These are phyloP conservation scores for Kobus ellipsiprymnus DNA, from an alignment of 2,113 vertebrate species.

Conservation along the genomic window DNA sequence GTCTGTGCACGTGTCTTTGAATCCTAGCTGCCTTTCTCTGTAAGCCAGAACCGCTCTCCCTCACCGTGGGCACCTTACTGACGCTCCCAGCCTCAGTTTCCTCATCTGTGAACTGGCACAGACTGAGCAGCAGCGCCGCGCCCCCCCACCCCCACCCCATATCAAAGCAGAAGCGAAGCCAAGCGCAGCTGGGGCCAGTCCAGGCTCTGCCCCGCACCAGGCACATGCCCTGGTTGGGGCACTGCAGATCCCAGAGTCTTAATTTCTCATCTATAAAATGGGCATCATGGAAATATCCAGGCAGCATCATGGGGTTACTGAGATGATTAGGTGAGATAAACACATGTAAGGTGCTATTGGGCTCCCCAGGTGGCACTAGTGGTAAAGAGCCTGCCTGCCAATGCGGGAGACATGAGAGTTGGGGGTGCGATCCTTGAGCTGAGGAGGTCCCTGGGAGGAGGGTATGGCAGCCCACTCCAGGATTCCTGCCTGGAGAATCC, in stretches of 20 bases:
- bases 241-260: fast-evolving
- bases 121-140: background rate
- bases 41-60: background rate
- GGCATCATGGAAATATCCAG: fast-evolving
- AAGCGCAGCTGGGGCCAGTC: fast-evolving
- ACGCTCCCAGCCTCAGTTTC: background rate
- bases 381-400: background rate
- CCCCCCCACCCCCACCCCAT: too few species aligned
- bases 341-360: fast-evolving
- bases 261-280: background rate
- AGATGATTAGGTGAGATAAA: background rate
- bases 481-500: background rate
- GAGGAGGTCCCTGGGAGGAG: background rate
- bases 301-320: fast-evolving
- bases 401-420: background rate
- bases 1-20: background rate
- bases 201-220: background rate
- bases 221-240: fast-evolving
- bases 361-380: background rate
- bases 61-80: background rate
- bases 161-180: background rate
- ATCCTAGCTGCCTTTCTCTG: background rate
- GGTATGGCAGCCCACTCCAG: background rate
- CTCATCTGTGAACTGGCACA: background rate
- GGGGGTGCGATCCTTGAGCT: background rate